Conservation (phyloP, 2,797 vertebrate species). For the Scyliorhinus canicula region DNA sequence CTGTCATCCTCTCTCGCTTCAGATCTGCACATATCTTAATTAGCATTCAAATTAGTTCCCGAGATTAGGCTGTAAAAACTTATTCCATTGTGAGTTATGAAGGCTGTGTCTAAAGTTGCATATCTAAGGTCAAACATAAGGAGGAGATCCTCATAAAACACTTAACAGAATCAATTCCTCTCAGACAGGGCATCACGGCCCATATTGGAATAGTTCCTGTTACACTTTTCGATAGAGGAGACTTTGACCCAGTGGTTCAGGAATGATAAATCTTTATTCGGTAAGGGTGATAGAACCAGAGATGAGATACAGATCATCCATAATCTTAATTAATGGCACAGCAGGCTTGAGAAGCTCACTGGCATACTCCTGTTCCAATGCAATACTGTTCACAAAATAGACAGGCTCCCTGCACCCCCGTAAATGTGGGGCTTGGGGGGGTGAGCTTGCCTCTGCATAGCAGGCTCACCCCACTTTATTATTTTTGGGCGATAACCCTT, state of each 20-base stretch:
- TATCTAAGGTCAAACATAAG: background rate
- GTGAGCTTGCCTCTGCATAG: too few relatives aligned
- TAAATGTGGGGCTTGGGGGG: too few relatives aligned
- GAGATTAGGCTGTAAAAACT: background rate
- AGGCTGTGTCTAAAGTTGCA: background rate
- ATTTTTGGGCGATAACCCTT: too few relatives aligned
- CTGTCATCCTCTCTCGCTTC: background rate
- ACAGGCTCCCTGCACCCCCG: too few relatives aligned
- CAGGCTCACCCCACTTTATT: too few relatives aligned
- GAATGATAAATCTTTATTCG: too few relatives aligned
- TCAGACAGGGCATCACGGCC: background rate
- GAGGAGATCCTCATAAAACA: background rate
- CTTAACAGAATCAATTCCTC: background rate
- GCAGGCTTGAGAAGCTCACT: too few relatives aligned
- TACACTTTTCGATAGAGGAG: background rate
- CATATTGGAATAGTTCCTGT: background rate
- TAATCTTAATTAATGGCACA: too few relatives aligned
- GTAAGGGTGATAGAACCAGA: background rate
- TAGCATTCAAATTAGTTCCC: background rate
- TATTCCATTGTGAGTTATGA: background rate
- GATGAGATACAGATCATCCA: background rate
- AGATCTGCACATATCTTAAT: too few relatives aligned
- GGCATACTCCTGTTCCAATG: background rate
- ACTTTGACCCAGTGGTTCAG: background rate
- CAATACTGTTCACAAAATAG: background rate